phyloP scores from a whole-genome alignment of 2,113 vertebrate genomes.

The Peromyscus polionotus region DNA sequence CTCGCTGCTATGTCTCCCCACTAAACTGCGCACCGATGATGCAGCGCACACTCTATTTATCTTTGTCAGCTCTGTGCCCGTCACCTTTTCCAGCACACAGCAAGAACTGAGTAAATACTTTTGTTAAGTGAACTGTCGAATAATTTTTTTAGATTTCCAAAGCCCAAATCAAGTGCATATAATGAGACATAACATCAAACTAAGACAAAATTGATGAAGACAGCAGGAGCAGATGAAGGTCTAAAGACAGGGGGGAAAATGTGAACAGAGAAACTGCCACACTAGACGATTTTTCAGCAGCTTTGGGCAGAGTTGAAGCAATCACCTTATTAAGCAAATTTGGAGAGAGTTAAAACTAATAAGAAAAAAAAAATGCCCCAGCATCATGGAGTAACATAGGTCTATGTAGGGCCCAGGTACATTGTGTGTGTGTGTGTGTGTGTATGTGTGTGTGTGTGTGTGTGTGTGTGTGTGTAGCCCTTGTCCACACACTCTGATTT shows the following conservation, averaged over 20 bases:
- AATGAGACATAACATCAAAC: not conserved
- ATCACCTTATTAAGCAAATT: not conserved
- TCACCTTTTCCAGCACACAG: not conserved
- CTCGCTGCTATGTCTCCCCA: not conserved
- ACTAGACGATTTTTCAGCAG: not conserved
- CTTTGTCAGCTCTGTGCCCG: not conserved
- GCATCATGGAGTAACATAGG: not conserved
- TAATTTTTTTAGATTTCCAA: not conserved
- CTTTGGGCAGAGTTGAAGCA: not conserved
- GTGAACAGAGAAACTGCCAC: not conserved
- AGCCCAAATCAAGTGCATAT: not conserved
- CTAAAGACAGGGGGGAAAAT: not conserved
- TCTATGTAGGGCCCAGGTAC: not conserved
- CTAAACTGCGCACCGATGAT: not conserved
- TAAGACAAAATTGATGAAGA: not conserved
- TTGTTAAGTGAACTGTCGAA: constrained; percentile 28
- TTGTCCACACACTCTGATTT: not conserved
- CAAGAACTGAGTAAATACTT: not conserved
- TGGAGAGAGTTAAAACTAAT: not conserved
- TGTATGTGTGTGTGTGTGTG: too few species aligned
- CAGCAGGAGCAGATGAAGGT: not conserved
- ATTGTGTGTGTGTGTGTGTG: too few species aligned
- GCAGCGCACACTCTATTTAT: not conserved
- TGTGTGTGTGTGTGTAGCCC: too few species aligned
- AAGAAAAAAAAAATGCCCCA: not conserved